Conservation (phyloP, 1,140 invertebrate genomes). For the Cydia fagiglandana region DNA sequence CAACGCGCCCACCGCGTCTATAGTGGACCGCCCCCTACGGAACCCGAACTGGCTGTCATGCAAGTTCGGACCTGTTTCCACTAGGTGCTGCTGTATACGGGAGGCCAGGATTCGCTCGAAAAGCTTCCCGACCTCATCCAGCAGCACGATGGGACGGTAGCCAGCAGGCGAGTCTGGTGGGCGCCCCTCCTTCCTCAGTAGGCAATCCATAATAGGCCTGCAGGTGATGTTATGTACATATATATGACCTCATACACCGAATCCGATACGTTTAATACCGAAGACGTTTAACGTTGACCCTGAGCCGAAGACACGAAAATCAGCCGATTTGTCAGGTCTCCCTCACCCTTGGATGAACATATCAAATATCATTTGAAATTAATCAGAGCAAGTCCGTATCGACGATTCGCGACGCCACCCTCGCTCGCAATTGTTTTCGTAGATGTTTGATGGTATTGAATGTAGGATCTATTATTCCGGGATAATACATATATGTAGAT, state of each 20-base stretch:
- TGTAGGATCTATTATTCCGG: background rate
- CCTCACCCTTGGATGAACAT: constrained; percentile 63
- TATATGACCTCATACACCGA: constrained; percentile 38
- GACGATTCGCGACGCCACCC: constrained; percentile 13
- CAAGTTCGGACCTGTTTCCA: too few relatives aligned
- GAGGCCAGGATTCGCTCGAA: too few relatives aligned
- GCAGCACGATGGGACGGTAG: too few relatives aligned
- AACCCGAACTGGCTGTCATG: too few relatives aligned
- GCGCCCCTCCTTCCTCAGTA: too few relatives aligned
- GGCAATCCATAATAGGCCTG: too few relatives aligned
- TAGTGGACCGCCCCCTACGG: too few relatives aligned
- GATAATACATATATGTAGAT: background rate
- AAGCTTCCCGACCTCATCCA: too few relatives aligned
- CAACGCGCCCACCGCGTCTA: too few relatives aligned
- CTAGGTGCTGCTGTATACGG: too few relatives aligned
- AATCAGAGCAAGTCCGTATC: constrained; percentile 46
- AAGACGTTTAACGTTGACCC: constrained; percentile 54
- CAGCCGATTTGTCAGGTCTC: constrained; percentile 68
- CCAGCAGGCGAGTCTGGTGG: too few relatives aligned
- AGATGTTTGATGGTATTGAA: constrained; percentile 26
- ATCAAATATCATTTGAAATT: constrained; percentile 72
- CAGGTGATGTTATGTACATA: too few relatives aligned
- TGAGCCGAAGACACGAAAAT: constrained; percentile 62
- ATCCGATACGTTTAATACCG: constrained; percentile 45
- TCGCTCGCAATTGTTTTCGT: constrained; percentile 26